These are phyloP conservation scores for Athene cunicularia DNA, from an alignment of 2,113 vertebrate genomes.

Conservation along the genomic window DNA sequence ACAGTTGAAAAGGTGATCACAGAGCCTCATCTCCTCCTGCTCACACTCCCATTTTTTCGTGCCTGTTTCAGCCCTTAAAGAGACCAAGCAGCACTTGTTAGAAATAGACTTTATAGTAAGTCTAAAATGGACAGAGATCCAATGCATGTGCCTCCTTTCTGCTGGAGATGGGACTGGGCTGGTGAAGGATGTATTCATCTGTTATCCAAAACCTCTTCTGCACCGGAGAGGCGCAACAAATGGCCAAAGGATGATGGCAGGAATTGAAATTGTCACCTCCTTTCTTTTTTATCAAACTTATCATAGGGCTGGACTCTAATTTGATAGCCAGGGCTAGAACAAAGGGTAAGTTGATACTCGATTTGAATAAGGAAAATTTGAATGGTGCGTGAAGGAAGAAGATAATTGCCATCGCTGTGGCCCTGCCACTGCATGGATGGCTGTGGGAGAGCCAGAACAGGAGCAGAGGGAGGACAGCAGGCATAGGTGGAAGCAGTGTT, in stretches of 20 bases:
- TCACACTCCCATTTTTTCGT: not conserved
- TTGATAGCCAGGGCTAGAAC: conserved; percentile 10
- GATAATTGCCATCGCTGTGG: not conserved
- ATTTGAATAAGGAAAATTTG: conserved; percentile 71
- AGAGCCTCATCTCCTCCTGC: not conserved
- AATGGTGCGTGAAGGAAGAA: conserved; percentile 42
- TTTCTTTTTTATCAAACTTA: conserved; percentile 1
- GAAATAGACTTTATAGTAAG: not conserved
- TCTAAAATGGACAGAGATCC: not conserved
- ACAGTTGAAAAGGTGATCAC: not conserved
- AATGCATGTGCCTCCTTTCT: not conserved
- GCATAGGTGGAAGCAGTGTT: not conserved
- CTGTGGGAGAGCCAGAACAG: not conserved
- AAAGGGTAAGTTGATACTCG: conserved; percentile 30
- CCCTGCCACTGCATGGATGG: not conserved
- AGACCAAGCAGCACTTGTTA: not conserved
- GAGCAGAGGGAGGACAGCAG: not conserved
- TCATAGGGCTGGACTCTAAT: not conserved
- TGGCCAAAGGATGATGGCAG: not conserved
- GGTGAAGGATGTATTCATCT: not conserved
- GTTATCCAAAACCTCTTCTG: not conserved
- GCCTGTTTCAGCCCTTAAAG: not conserved
- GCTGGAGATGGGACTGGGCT: not conserved
- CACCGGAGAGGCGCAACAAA: not conserved
- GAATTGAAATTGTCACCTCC: not conserved